phyloP scores from a whole-genome alignment of 2,888 invertebrate species.

The Apomyelois bistriatella region DNA sequence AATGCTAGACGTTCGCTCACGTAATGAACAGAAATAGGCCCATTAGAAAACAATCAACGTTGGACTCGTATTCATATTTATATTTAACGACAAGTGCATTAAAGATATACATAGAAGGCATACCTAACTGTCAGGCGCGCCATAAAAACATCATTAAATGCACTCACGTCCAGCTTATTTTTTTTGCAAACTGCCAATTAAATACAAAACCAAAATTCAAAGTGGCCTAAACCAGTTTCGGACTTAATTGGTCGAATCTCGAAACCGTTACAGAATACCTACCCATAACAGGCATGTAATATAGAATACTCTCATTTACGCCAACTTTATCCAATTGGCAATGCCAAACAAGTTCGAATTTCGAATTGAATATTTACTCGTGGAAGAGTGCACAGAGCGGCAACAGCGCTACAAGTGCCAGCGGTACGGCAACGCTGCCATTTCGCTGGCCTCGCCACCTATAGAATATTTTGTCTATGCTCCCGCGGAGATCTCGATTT shows the following conservation, averaged over 20 bases:
- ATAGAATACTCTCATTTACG: slow-evolving; percentile 28
- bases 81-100: neutral
- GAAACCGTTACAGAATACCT: slow-evolving; percentile 23
- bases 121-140: neutral
- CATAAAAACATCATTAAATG: slow-evolving; percentile 23
- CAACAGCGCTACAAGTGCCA: slow-evolving; percentile 37
- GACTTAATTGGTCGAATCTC: slow-evolving; percentile 12
- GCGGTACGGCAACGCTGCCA: slow-evolving; percentile 39
- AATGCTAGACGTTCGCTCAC: slow-evolving; percentile 3
- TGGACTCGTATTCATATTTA: neutral
- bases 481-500: slow-evolving; percentile 19
- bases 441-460: slow-evolving; percentile 40
- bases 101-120: neutral
- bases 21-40: neutral
- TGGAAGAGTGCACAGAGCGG: slow-evolving; percentile 38
- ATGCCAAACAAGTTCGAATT: slow-evolving; percentile 57
- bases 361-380: slow-evolving; percentile 52
- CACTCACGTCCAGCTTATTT: slow-evolving; percentile 30
- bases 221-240: slow-evolving; percentile 6
- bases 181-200: slow-evolving; percentile 42
- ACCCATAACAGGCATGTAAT: slow-evolving; percentile 4
- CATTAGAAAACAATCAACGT: slow-evolving; percentile 4
- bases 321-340: slow-evolving; percentile 49
- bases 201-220: slow-evolving; percentile 39
- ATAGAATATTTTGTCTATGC: neutral